Conservation (phyloP, 2,113 vertebrate genomes). For the Crotophaga sulcirostris region DNA sequence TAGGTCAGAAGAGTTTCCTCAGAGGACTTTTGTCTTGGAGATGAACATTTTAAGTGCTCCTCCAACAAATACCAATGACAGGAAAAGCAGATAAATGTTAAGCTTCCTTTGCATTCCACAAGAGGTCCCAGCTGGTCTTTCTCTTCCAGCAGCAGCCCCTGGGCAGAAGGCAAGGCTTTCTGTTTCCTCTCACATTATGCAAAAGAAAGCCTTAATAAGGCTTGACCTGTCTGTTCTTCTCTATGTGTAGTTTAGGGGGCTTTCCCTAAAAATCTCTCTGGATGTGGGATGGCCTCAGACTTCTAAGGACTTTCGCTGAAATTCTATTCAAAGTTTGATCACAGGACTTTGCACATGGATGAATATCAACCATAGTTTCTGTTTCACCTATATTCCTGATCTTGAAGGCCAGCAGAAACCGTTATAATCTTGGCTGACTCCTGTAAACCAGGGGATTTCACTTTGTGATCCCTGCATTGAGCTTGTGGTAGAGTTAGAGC, state of each 20-base stretch:
- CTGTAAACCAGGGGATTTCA: neutral
- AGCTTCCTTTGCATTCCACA: constrained; percentile 63
- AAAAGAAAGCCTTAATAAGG: neutral
- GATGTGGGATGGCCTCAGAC: neutral
- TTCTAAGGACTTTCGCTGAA: neutral
- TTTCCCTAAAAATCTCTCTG: neutral
- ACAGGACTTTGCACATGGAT: neutral
- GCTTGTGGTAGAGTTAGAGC: neutral
- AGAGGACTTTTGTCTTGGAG: neutral
- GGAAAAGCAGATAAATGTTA: constrained; percentile 31
- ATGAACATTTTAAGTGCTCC: neutral
- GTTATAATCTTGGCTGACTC: neutral
- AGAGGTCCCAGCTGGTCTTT: constrained; percentile 63
- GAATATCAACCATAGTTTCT: neutral
- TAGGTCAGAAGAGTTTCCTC: neutral
- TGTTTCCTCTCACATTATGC: constrained; percentile 20
- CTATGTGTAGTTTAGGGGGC: neutral
- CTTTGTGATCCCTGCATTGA: neutral
- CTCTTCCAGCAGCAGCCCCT: constrained; percentile 26
- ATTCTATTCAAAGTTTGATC: neutral
- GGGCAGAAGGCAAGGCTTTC: constrained; percentile 38
- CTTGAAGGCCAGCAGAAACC: neutral
- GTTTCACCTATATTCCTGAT: neutral
- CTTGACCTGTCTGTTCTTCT: neutral
- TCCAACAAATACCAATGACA: neutral